Evolutionary conservation across 30 jellyfish, hydroid and myxozoan genomes (phyloP).

Genomic region (Catostylus mosaicus): DNA sequence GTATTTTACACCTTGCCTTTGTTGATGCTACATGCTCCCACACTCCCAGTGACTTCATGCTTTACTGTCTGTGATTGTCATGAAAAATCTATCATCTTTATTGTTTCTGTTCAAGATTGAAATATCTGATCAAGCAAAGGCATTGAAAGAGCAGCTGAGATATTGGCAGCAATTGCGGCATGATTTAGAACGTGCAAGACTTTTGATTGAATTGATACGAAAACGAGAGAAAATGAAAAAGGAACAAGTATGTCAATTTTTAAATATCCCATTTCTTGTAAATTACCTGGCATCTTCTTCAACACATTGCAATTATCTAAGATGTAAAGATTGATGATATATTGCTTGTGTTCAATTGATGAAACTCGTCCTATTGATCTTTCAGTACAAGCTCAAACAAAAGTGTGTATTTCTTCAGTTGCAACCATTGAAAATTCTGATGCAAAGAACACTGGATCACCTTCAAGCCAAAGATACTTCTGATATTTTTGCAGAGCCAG

Average conservation of each 20-base stretch:
- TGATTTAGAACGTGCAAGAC: conserved; percentile 94
- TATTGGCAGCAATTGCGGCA: conserved; percentile 99
- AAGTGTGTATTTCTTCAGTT: conserved; percentile 75
- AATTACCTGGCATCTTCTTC: too few relatives aligned
- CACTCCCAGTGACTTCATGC: too few relatives aligned
- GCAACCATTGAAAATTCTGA: conserved; percentile 82
- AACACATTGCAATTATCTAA: too few relatives aligned
- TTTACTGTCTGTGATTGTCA: too few relatives aligned
- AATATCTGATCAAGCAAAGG: conserved; percentile 85
- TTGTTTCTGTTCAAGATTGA: conserved; percentile 45
- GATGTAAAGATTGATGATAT: too few relatives aligned
- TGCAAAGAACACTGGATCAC: conserved; percentile 81
- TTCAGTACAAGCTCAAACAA: conserved; percentile 87
- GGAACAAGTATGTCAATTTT: conserved; percentile 89
- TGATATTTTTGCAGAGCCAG: conserved; percentile 94
- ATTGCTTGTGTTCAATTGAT: too few relatives aligned
- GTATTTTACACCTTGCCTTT: too few relatives aligned
- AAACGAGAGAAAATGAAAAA: conserved; percentile 93
- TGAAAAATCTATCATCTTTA: too few relatives aligned
- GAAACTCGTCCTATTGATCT: not conserved
- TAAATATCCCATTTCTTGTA: too few relatives aligned
- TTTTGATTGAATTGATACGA: conserved; percentile 85
- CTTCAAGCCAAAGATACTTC: conserved; percentile 90
- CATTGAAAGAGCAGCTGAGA: conserved; percentile 88
- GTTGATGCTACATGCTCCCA: too few relatives aligned